Percentiles rank a stretch among this genome's conserved stretches.
Evolutionary conservation across 1,140 invertebrate genomes (phyloP).

Genomic region (Lepidurus packardi): DNA sequence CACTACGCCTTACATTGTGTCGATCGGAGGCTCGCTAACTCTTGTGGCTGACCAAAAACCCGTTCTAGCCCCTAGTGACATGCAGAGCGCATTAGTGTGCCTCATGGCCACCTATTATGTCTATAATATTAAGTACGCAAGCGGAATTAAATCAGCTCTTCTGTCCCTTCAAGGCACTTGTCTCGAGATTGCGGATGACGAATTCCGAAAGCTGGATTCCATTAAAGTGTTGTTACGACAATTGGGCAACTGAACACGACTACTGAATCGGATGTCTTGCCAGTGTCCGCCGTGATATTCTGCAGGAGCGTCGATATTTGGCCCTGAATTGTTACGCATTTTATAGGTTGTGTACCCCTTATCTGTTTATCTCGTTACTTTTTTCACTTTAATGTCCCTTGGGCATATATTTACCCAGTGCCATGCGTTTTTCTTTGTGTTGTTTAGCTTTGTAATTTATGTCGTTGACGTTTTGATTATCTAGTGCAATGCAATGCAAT

Average conservation of each 20-base stretch:
- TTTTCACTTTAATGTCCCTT: neutral
- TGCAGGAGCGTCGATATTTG: neutral
- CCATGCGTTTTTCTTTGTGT: neutral
- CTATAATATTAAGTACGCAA: neutral
- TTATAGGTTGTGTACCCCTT: neutral
- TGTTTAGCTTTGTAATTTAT: neutral
- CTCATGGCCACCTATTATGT: constrained; percentile 1
- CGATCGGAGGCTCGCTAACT: neutral
- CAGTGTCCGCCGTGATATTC: neutral
- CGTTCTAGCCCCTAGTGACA: neutral
- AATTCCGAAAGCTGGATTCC: neutral
- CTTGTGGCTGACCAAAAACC: neutral
- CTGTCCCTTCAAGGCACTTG: neutral
- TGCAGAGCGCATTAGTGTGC: neutral
- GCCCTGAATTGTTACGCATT: neutral
- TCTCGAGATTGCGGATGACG: neutral
- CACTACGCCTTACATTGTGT: constrained; percentile 5
- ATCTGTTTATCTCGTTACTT: neutral
- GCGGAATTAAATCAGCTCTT: neutral
- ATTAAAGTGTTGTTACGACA: constrained; percentile 6
- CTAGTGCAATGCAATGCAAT: neutral
- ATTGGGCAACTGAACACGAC: neutral
- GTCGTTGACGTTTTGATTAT: neutral
- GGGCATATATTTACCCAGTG: neutral
- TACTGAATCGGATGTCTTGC: neutral